phyloP scores from a whole-genome alignment of 2,113 vertebrate species.

The Tursiops truncatus region DNA sequence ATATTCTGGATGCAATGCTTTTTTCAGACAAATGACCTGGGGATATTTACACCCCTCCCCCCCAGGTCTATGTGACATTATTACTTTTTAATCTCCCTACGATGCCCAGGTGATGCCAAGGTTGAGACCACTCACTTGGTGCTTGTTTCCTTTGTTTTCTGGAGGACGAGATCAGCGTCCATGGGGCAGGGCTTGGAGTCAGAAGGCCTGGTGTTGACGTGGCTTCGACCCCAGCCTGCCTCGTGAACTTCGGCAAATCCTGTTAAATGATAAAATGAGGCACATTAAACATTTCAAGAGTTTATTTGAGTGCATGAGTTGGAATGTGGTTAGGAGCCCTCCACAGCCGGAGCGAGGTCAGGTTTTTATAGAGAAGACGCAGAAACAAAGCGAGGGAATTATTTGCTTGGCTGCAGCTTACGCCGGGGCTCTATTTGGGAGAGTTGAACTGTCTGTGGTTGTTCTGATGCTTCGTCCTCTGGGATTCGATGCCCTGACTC shows the following conservation, averaged over 20 bases:
- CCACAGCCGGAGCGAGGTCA: background rate
- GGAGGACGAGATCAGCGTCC: background rate
- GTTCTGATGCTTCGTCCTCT: background rate
- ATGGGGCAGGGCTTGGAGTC: background rate
- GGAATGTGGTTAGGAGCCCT: background rate
- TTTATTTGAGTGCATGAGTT: background rate
- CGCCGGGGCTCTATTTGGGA: background rate
- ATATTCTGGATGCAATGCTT: background rate
- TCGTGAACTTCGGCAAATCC: background rate
- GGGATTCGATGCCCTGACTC: background rate
- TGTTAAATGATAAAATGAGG: background rate
- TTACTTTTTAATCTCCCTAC: background rate
- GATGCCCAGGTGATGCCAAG: background rate
- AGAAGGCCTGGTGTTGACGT: background rate
- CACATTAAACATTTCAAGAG: background rate
- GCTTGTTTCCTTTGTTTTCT: background rate
- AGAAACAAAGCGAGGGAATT: background rate
- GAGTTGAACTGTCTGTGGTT: background rate
- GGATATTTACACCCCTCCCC: background rate
- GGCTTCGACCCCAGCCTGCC: background rate
- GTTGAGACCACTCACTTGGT: background rate
- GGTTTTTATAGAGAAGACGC: background rate
- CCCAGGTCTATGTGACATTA: background rate
- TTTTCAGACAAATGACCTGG: background rate
- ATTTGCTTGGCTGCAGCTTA: background rate